phyloP scores from a whole-genome alignment of 2,113 vertebrate species.

The Bufo gargarizans region DNA sequence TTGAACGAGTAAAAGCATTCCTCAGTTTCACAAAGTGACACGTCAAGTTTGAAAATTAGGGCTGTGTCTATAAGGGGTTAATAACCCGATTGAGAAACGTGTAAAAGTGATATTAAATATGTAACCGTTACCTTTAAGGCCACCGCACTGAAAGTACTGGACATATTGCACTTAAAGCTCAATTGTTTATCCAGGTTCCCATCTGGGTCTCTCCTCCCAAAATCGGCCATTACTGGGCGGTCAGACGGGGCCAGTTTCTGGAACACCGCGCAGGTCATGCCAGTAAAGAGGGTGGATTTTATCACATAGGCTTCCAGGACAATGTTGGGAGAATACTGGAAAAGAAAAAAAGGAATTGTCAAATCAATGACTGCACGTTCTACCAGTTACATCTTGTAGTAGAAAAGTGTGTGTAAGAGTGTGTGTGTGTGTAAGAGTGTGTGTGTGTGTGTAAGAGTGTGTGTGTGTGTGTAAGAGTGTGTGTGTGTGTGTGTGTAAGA shows the following conservation, averaged over 20 bases:
- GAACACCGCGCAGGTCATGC: slow-evolving; percentile 94
- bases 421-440: too few relatives aligned
- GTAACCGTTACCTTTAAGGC: slow-evolving; percentile 82
- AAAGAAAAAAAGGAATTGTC: slow-evolving; percentile 55
- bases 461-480: too few relatives aligned
- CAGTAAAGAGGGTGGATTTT: slow-evolving; percentile 86
- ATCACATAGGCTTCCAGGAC: slow-evolving; percentile 91
- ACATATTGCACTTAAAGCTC: slow-evolving; percentile 95
- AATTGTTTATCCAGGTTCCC: slow-evolving; percentile 88
- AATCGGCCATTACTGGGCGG: slow-evolving; percentile 75
- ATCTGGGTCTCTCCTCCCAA: slow-evolving; percentile 76
- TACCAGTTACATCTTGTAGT: too few relatives aligned
- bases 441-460: too few relatives aligned
- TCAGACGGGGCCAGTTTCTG: slow-evolving; percentile 85
- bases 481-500: too few relatives aligned
- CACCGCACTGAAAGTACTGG: slow-evolving; percentile 86
- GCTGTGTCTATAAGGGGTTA: too few relatives aligned
- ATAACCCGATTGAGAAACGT: too few relatives aligned
- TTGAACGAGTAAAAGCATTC: too few relatives aligned
- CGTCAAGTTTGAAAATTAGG: too few relatives aligned
- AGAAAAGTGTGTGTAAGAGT: too few relatives aligned
- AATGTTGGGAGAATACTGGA: slow-evolving; percentile 92
- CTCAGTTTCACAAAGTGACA: too few relatives aligned
- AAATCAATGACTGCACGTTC: too few relatives aligned
- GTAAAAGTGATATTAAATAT: background rate